Evolutionary conservation across 35 echinoderm and acorn worm genomes (phyloP).

Genomic region (Anneissia japonica): DNA sequence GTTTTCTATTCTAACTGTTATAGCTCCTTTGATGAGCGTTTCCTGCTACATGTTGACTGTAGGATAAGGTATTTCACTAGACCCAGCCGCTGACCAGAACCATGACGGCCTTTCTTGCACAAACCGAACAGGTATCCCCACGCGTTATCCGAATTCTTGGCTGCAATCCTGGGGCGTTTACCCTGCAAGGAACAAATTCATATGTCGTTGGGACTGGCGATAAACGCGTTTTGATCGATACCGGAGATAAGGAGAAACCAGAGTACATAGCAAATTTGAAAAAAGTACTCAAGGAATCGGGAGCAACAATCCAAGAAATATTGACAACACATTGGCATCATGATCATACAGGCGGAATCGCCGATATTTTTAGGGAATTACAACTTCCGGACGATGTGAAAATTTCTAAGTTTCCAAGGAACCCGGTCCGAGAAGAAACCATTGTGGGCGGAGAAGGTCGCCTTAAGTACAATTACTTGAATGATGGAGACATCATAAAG

Average conservation of each 20-base stretch:
- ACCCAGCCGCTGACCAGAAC: too few relatives aligned
- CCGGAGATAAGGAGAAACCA: conserved; percentile 56
- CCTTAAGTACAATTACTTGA: conserved; percentile 63
- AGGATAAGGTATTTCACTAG: too few relatives aligned
- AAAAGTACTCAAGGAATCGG: conserved; percentile 45
- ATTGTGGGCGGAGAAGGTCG: conserved; percentile 15
- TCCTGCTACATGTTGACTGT: not conserved
- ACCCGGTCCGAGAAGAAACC: conserved; percentile 43
- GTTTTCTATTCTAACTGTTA: not conserved
- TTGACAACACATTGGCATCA: conserved; percentile 86
- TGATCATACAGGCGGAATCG: conserved; percentile 77
- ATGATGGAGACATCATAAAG: conserved; percentile 63
- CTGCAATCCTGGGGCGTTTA: not conserved
- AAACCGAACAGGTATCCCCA: not conserved
- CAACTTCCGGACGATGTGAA: conserved; percentile 12
- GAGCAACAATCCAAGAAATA: conserved; percentile 59
- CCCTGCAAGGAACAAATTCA: conserved; percentile 6
- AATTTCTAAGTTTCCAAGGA: conserved; percentile 56
- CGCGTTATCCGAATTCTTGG: conserved; percentile 6
- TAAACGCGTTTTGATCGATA: conserved; percentile 81
- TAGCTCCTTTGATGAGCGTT: not conserved
- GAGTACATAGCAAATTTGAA: conserved; percentile 76
- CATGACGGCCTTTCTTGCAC: conserved; percentile 18
- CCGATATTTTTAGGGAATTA: conserved; percentile 42
- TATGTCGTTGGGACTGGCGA: conserved; percentile 3